Evolutionary conservation across 1,140 invertebrate genomes (phyloP).

Genomic region (Apis cerana): DNA sequence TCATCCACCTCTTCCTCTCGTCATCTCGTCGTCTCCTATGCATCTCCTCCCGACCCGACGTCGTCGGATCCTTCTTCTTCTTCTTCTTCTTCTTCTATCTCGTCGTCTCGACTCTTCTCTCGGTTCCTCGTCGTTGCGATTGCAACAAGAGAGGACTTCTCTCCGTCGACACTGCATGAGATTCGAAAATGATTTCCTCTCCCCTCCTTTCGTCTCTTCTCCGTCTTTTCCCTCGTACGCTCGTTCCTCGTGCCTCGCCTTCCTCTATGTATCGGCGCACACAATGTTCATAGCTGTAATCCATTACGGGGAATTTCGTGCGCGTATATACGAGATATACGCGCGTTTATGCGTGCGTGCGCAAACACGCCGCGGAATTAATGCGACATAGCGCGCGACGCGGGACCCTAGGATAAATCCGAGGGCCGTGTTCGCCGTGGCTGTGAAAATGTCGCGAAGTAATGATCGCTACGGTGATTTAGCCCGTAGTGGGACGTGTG

Average conservation of each 20-base stretch:
- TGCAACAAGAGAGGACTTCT: slow-evolving; percentile 29
- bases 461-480: slow-evolving; percentile 41
- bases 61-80: slow-evolving; percentile 29
- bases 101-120: slow-evolving; percentile 1
- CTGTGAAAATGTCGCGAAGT: slow-evolving; percentile 45
- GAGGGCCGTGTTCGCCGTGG: slow-evolving; percentile 22
- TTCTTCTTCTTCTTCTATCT: background rate
- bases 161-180: slow-evolving; percentile 65
- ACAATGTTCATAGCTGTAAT: slow-evolving; percentile 52
- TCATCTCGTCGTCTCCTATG: slow-evolving; percentile 60
- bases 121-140: slow-evolving; percentile 1
- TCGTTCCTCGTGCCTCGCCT: background rate
- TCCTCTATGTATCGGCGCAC: slow-evolving; percentile 24
- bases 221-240: no score
- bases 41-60: slow-evolving; percentile 27
- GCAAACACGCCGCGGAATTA: slow-evolving; percentile 50
- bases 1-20: slow-evolving; percentile 58
- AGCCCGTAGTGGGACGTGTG: slow-evolving; percentile 15
- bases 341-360: slow-evolving; percentile 16
- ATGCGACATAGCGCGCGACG: slow-evolving; percentile 39
- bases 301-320: slow-evolving; percentile 49
- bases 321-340: slow-evolving; percentile 24
- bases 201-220: background rate
- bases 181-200: slow-evolving; percentile 56
- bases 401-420: slow-evolving; percentile 31